Evolutionary conservation across 2,888 invertebrate species (phyloP).

Genomic region (Torymus auratus): DNA sequence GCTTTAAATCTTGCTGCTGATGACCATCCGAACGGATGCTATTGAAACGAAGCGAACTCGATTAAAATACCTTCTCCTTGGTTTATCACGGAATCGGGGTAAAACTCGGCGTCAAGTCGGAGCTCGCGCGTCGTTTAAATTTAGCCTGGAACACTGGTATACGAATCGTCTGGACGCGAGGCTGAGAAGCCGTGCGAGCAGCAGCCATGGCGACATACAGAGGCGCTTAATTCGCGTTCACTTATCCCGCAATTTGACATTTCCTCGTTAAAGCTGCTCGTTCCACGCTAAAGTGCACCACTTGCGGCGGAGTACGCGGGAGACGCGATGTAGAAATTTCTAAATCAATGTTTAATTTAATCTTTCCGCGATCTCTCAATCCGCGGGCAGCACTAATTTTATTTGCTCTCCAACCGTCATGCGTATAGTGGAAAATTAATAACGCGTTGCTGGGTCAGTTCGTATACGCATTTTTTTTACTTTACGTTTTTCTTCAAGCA

Average conservation of each 20-base stretch:
- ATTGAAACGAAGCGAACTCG: background rate
- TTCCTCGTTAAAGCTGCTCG: conserved; percentile 58
- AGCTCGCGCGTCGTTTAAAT: conserved; percentile 32
- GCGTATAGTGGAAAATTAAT: no score
- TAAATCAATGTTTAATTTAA: conserved; percentile 45
- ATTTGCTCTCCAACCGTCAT: no score
- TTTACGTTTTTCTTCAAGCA: no score
- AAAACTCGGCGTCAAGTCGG: conserved; percentile 1
- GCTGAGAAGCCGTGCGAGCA: conserved; percentile 28
- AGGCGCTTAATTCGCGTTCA: conserved; percentile 56
- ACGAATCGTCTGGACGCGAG: conserved; percentile 41
- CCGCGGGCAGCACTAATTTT: no score
- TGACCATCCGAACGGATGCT: no score
- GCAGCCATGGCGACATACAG: background rate
- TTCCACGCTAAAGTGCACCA: conserved; percentile 21
- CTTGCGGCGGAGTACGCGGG: background rate
- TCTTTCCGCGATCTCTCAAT: background rate
- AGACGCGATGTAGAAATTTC: conserved; percentile 1
- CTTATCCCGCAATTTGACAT: conserved; percentile 58
- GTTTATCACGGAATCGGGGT: conserved; percentile 1
- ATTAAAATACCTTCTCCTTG: background rate
- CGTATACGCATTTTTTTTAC: no score
- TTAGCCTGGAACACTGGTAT: conserved; percentile 5
- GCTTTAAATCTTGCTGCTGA: no score
- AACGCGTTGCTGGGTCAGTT: no score